Conservation (phyloP, 2,797 vertebrate species). For the Darevskia mixta region DNA sequence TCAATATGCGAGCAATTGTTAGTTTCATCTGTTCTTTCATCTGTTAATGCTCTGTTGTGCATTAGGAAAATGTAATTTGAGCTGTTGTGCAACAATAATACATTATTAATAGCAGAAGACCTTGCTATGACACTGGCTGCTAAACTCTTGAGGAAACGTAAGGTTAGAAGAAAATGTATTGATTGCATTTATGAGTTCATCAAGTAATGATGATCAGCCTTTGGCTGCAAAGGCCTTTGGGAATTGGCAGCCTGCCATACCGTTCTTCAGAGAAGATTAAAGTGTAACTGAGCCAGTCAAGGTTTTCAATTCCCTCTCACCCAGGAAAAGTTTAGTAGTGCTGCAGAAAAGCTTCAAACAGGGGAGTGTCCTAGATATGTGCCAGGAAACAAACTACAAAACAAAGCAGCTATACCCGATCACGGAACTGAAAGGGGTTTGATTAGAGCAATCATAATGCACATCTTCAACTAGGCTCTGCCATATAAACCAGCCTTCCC, state of each 20-base stretch:
- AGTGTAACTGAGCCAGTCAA: background rate
- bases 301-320: conserved; percentile 1
- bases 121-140: conserved; percentile 13
- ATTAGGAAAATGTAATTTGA: conserved; percentile 2
- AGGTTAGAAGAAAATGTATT: background rate
- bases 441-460: background rate
- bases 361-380: background rate
- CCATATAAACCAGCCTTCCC: no score
- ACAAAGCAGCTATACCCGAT: background rate
- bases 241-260: background rate
- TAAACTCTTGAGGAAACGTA: background rate
- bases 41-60: background rate
- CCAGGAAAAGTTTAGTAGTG: background rate
- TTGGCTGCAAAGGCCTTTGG: conserved; percentile 7
- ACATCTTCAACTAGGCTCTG: background rate
- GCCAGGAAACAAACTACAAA: background rate
- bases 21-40: background rate
- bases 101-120: background rate
- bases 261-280: background rate
- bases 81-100: background rate
- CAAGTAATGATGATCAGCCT: background rate
- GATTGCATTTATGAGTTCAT: conserved; percentile 31
- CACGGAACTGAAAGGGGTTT: background rate
- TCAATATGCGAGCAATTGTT: background rate
- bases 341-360: background rate